Conservation (phyloP, 2,797 vertebrate genomes). For the Telmatherina bonti region DNA sequence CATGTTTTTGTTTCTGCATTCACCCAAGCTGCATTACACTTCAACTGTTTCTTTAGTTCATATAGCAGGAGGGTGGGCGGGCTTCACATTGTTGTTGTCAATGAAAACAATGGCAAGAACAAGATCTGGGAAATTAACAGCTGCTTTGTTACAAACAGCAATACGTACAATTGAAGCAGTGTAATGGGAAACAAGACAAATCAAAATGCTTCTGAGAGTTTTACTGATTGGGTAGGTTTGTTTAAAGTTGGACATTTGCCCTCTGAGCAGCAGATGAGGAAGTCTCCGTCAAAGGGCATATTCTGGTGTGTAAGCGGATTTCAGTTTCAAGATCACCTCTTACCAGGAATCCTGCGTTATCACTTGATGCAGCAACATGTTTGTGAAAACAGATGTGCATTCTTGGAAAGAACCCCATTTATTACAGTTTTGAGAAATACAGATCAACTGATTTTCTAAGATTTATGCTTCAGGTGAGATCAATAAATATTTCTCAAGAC, state of each 20-base stretch:
- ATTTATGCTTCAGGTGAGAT: constrained; percentile 35
- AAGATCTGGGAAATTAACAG: too few relatives aligned
- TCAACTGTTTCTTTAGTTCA: too few relatives aligned
- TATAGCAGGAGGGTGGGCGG: too few relatives aligned
- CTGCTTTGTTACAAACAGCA: too few relatives aligned
- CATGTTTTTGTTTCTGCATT: too few relatives aligned
- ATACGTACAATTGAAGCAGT: too few relatives aligned
- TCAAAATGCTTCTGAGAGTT: not conserved
- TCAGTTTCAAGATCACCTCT: not conserved
- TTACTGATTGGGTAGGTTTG: not conserved
- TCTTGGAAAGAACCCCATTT: constrained; percentile 11
- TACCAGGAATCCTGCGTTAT: constrained; percentile 1
- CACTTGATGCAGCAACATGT: constrained; percentile 17
- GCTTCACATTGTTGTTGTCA: too few relatives aligned
- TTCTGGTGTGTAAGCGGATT: not conserved
- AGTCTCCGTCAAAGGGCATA: not conserved
- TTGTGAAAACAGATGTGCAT: constrained; percentile 39
- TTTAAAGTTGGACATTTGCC: not conserved
- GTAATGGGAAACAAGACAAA: not conserved
- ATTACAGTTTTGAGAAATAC: constrained; percentile 11
- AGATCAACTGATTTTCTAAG: constrained; percentile 16
- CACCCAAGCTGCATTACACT: too few relatives aligned
- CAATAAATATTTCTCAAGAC: constrained; percentile 23
- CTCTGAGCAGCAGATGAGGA: not conserved
- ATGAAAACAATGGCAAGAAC: too few relatives aligned